These are phyloP conservation scores for Dolichomitus sp. DNA, from an alignment of 2,888 invertebrate species.

Conservation along the genomic window DNA sequence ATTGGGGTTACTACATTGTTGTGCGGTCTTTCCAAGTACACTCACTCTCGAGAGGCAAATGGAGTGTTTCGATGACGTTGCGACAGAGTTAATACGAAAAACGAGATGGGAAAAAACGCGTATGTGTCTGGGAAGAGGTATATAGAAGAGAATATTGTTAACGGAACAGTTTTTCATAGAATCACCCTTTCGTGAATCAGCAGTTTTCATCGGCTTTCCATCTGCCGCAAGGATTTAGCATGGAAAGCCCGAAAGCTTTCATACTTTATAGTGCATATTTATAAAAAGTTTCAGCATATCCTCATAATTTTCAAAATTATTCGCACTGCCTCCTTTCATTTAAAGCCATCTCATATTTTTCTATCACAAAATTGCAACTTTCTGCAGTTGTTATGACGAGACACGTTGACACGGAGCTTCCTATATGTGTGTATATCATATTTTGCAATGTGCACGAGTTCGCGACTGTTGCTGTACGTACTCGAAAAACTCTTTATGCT, in stretches of 20 bases:
- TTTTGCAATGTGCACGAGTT: background rate
- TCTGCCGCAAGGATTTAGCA: conserved; percentile 34
- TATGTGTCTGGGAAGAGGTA: conserved; percentile 51
- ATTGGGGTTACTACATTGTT: conserved; percentile 33
- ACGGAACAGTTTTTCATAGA: conserved; percentile 65
- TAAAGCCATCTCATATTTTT: background rate
- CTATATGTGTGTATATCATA: background rate
- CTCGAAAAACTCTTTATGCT: conserved; percentile 56
- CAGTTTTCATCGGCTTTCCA: conserved; percentile 75
- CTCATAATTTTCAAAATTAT: conserved; percentile 12
- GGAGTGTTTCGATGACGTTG: conserved; percentile 50
- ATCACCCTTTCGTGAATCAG: conserved; percentile 74
- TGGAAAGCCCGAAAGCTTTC: conserved; percentile 71
- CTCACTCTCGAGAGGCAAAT: conserved; percentile 30
- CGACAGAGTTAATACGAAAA: conserved; percentile 49
- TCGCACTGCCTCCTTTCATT: background rate
- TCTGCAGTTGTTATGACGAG: background rate
- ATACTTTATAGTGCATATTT: conserved; percentile 77
- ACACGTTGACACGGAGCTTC: background rate
- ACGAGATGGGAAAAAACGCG: conserved; percentile 27
- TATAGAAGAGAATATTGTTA: conserved; percentile 75
- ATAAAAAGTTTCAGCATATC: conserved; percentile 63
- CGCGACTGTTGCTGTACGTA: conserved; percentile 31
- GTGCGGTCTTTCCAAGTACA: background rate
- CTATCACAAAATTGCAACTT: background rate